Base-by-base conservation (phyloP, 2,797 vertebrate genomes). In the Valencia hispanica region DNA sequence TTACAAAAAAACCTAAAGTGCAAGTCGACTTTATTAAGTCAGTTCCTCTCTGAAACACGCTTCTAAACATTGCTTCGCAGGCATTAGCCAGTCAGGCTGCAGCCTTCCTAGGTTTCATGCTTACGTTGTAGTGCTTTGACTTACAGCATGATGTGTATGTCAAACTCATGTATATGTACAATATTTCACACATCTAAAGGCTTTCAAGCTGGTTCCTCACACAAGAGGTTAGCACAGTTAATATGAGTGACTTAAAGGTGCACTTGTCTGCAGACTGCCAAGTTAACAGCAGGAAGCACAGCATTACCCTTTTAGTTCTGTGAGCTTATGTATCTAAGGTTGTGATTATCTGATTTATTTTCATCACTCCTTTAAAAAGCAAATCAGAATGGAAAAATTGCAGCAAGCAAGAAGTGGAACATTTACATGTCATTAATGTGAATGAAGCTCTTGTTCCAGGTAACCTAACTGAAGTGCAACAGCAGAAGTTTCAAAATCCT, bases 371-470 rank as follows among this genome's bases (percentile, higher is more conserved):
- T 41, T 57, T 68, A 80, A 73, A 47, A 65, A 11, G 1, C 25
- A 79, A 36, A 72, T 43, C 66, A 48, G 79, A 75, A 78, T 59
- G 22, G 36, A 81, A 74, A 86, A 87, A 79, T 76, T 77, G 63
- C 30, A 1, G 57, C 51, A 57, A 68, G 34, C 73, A 83, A 51
- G 80, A 68, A 88, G 78, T 84, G 75, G 83, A 79, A 84, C 80
- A 83, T 88, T 93, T 84, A 81, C 74, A 85, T 89, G 87, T 88
- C 71, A 89, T 92, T 84, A 79, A 88, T 80, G 76, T 86, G 81
- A 85, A 84, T 79, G 79, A 80, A 76, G 22, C 65, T 77, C 73
- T 83, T 50, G 39, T 75, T 87, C 78, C 53, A 50, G 79, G 85
- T 55, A 76, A 75, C 68, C 72, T 89, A 88, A 88, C 84, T 84